Base-by-base conservation (phyloP, 1,140 invertebrate species). In the Gerris buenoi region DNA sequence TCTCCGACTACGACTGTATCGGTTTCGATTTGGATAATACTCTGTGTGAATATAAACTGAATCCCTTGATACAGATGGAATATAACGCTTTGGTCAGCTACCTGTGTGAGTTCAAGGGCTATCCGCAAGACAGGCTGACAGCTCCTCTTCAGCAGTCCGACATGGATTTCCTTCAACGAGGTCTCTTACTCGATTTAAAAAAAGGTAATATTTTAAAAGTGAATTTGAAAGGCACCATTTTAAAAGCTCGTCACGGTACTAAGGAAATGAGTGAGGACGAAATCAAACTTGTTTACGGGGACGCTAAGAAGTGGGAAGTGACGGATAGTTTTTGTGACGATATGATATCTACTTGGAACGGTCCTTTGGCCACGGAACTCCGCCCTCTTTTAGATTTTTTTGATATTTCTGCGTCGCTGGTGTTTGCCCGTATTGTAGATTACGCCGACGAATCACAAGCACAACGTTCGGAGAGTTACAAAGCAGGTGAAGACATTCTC, bases 21-120 rank as follows among this genome's bases (percentile, higher is more conserved):
- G 89, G 89, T 13, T 91, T 92, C 74, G 89, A 92, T 77, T 77
- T 91, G 68, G 89, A 91, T 71, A 85, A 89, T 72, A 90, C 88
- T 1, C 70, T 90, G 27, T 77, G 86, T 27, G 78, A 81, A 63
- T 91, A 89, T 69, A 85, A 88, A 70, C 74, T 90, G 1, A 79
- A 77, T 25, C 81, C 83, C 68, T 76, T 86, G 75, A 78, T 85
- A 23, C 74, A 81, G 56, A 73, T 89, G 65, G 84, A 85, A 63
- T 90, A 89, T 72, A 75, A 84, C 18, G 74, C 81, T 2, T 71
- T 90, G 3, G 77, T 82, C 1, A 79, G 83, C 18, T 89, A 80
- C 74, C 71, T 91, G 23, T 81, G 89, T 1, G 74, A 84, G 23
- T 67, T 82, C 13, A 85, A 81, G 71, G 82, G 82, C 1, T 89